These are phyloP conservation scores for Pediacus dermestoides DNA, from an alignment of 2,888 invertebrate genomes.

Conservation along the genomic window DNA sequence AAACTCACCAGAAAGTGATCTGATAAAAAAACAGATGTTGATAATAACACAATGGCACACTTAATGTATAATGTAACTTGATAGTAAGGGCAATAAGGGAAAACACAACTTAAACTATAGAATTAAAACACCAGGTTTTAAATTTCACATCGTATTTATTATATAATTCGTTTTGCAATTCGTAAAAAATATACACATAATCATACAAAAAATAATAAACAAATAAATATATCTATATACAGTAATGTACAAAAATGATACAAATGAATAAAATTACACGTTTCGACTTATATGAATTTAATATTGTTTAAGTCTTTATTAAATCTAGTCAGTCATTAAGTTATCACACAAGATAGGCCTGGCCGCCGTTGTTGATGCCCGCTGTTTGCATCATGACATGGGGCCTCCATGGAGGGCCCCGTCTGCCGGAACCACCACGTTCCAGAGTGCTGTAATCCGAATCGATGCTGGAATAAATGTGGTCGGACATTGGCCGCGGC, in stretches of 20 bases:
- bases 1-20: too few relatives aligned
- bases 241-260: conserved; percentile 52
- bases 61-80: too few relatives aligned
- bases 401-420: conserved; percentile 57
- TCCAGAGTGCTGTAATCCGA: conserved; percentile 83
- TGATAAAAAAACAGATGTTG: too few relatives aligned
- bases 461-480: conserved; percentile 87
- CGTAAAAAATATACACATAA: conserved; percentile 52
- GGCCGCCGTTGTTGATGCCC: conserved; percentile 52
- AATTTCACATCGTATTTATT: conserved; percentile 50
- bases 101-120: too few relatives aligned
- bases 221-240: conserved; percentile 53
- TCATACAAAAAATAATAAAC: conserved; percentile 48
- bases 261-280: conserved; percentile 41
- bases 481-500: conserved; percentile 78
- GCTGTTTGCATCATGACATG: conserved; percentile 45
- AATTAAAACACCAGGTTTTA: too few relatives aligned
- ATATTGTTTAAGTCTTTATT: conserved; percentile 19
- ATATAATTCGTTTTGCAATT: conserved; percentile 46
- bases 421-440: conserved; percentile 56
- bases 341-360: conserved; percentile 71
- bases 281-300: conserved; percentile 28
- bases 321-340: conserved; percentile 49
- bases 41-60: too few relatives aligned
- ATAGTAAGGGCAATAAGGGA: too few relatives aligned